Percentiles rank a stretch among this genome's conserved stretches.
These are phyloP conservation scores for Mungos mungo DNA, from an alignment of 2,113 vertebrate species.

Conservation along the genomic window DNA sequence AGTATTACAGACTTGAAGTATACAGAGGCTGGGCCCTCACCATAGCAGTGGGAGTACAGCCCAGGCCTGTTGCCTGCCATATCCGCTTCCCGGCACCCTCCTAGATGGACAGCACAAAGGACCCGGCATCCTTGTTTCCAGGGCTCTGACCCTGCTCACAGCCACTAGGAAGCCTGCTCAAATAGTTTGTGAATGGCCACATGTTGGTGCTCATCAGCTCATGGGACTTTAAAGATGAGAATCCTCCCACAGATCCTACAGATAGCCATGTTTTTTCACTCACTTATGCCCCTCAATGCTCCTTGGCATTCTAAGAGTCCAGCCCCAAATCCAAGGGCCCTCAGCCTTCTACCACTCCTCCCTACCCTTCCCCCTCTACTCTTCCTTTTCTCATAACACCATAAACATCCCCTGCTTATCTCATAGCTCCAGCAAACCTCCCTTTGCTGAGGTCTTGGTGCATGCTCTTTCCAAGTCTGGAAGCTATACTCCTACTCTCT, in stretches of 20 bases:
- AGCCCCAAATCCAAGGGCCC: neutral
- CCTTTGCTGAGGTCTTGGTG: neutral
- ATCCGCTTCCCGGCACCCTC: neutral
- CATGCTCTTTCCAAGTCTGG: neutral
- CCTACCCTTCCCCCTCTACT: neutral
- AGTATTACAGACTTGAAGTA: constrained; percentile 71
- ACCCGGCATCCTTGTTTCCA: neutral
- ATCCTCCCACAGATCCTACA: no score
- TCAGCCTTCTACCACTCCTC: neutral
- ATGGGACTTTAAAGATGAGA: neutral
- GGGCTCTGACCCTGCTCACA: neutral
- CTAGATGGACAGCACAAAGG: neutral
- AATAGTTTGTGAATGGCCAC: neutral
- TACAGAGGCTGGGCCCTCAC: constrained; percentile 48
- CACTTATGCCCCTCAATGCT: neutral
- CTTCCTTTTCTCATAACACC: neutral
- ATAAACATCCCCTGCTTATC: neutral
- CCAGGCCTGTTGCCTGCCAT: neutral
- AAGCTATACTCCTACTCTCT: neutral
- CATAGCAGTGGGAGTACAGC: neutral
- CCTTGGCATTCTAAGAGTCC: neutral
- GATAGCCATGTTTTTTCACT: neutral
- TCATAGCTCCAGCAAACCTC: neutral
- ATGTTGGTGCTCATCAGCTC: neutral
- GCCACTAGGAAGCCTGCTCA: neutral